Evolutionary conservation across 1,140 invertebrate species (phyloP), one percentile per base, ranked within the genome.

Genomic region (Halyomorpha halys): DNA sequence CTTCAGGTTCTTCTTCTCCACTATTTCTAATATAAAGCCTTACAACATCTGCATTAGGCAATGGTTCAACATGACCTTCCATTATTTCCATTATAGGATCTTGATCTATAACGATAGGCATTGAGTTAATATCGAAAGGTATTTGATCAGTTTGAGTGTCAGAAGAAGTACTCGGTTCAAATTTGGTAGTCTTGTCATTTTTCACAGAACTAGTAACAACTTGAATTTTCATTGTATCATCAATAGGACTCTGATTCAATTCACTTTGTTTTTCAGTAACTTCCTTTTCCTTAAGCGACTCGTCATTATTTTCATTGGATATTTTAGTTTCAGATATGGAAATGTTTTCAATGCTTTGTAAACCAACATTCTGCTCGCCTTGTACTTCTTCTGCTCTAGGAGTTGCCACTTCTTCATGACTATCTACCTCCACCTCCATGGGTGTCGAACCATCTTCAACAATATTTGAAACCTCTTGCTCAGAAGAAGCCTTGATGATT

Each of bases 41-140:
- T 13, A 39, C 34, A 1, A 39, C 34, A 39, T 39, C 34, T 13
- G 34, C 34, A 39, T 39, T 39, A 13, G 34, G 34, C 11, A 39
- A 39, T 39, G 34, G 34, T 39, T 30, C 21, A 27, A 30, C 23
- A 30, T 23, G 21, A 56, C 53, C 21, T 14, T 56, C 21, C 21
- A 15, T 18, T 27, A 30, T 23, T 56, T 39, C 34, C 34, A 39
- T 39, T 39, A 39, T 39, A 39, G 34, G 34, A 39, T 86, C 82
- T 66, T 87, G 83, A 15, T 82, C 82, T 14, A 86, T 70, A 1
- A 86, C 82, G 65, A 87, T 83, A 1, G 85, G 85, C 81, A 86
- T 86, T 19, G 83, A 85, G 72, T 83, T 83, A 25, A 86, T 86
- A 69, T 86, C 85, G 62, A 86, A 80, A 21, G 84, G 77, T 68